Base-by-base conservation (phyloP, 2,888 invertebrate genomes). In the Lycia hirtaria region DNA sequence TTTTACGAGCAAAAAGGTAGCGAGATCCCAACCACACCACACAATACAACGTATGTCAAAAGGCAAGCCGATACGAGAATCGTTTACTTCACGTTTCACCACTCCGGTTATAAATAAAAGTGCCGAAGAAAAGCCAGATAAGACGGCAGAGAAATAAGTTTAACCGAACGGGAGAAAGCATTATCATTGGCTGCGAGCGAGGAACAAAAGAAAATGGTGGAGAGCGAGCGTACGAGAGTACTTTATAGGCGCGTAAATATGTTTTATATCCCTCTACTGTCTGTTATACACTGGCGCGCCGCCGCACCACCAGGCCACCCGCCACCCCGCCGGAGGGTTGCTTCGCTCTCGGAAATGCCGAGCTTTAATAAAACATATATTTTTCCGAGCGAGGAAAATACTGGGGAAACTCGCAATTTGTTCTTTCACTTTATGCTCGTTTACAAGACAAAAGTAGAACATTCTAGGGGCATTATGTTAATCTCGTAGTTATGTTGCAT, bases 171-270 rank as follows among this genome's bases (percentile, higher is more conserved):
- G 84, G 86, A 86, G 87, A 90, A 86, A 85, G 88, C 90, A 90
- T 90, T 90, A 92, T 92, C 89, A 90, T 91, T 89, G 91, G 92
- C 88, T 87, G 79, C 83, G 83, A 89, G 90, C 83, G 74, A 80
- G 85, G 91, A 92, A 92, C 92, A 92, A 92, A 87, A 92, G 91
- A 91, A 90, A 92, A 90, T 87, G 86, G 87, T 88, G 81, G 88
- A 90, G 88, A 87, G 88, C 83, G 85, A 89, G 85, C 88, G 90
- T 88, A 91, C 90, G 87, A 91, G 90, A 91, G 92, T 91, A 90
- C 91, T 92, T 92, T 92, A 92, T 92, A 92, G 92, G 91, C 91
- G 92, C 92, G 92, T 92, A 92, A 92, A 92, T 92, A 92, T 92
- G 92, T 92, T 92, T 92, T 91, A 92, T 91, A 91, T 90, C 90